phyloP scores from a whole-genome alignment of 2,113 vertebrate species.

The Thoracochromis brauschi region DNA sequence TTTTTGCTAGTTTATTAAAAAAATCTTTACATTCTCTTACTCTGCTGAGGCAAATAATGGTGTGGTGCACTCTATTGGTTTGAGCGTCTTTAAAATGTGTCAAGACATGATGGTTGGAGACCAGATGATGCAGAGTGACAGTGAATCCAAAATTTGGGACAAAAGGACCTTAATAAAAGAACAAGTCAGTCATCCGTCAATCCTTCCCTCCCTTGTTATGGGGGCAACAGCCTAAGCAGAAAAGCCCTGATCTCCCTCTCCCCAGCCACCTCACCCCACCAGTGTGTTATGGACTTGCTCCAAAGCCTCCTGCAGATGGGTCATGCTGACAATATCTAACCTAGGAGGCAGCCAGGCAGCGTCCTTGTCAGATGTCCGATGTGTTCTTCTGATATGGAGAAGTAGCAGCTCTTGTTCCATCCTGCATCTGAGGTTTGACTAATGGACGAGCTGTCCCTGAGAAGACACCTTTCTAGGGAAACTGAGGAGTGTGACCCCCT shows the following conservation, averaged over 20 bases:
- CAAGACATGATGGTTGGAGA: neutral
- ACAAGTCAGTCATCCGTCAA: neutral
- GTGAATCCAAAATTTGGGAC: neutral
- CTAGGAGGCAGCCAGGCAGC: accelerated
- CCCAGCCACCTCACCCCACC: neutral
- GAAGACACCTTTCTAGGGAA: neutral
- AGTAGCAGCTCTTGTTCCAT: neutral
- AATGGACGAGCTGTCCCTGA: neutral
- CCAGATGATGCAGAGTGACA: neutral
- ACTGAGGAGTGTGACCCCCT: neutral
- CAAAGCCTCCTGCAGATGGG: neutral
- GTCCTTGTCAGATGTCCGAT: neutral
- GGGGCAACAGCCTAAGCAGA: neutral
- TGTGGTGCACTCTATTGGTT: neutral
- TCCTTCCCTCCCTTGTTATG: neutral
- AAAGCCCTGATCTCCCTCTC: neutral
- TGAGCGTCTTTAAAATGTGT: accelerated
- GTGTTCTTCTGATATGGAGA: neutral
- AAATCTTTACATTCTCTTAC: neutral
- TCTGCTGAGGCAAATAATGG: neutral
- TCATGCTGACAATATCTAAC: neutral
- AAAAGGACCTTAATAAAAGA: neutral
- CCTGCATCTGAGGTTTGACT: neutral
- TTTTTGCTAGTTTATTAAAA: neutral
- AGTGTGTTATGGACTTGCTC: neutral